Conservation (phyloP, 2,113 vertebrate species). For the Dipodomys spectabilis region DNA sequence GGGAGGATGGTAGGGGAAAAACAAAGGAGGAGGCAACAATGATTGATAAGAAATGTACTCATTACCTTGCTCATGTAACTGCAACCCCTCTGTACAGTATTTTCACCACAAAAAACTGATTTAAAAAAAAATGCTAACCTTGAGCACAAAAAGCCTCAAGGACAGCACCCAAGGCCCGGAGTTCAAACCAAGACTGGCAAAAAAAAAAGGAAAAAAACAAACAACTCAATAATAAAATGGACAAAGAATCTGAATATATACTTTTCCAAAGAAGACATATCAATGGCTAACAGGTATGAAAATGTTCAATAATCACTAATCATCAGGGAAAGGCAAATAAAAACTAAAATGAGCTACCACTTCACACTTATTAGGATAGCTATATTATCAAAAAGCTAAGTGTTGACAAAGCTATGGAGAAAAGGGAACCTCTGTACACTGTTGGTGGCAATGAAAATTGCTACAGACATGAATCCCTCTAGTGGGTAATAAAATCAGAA, state of each 20-base stretch:
- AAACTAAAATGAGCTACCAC: background rate
- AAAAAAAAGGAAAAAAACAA: background rate
- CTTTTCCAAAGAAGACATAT: slow-evolving; percentile 14
- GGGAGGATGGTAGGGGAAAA: no score
- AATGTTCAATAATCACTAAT: background rate
- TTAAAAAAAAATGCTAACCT: no score
- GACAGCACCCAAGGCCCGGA: no score
- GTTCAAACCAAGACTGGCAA: no score
- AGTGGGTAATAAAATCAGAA: background rate
- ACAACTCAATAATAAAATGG: background rate
- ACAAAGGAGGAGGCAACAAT: no score
- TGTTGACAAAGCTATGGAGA: background rate
- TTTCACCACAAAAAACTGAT: no score
- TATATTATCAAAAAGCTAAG: background rate
- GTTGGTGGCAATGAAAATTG: background rate
- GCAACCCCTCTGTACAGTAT: no score
- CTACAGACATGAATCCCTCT: background rate
- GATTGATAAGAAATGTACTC: no score
- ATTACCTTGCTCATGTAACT: no score
- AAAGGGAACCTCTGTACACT: background rate
- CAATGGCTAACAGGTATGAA: background rate
- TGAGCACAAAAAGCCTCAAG: no score
- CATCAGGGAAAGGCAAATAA: background rate
- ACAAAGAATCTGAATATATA: background rate
- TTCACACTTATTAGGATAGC: background rate